phyloP scores from a whole-genome alignment of 1,140 invertebrate genomes.

The Chrysomallon squamiferum region DNA sequence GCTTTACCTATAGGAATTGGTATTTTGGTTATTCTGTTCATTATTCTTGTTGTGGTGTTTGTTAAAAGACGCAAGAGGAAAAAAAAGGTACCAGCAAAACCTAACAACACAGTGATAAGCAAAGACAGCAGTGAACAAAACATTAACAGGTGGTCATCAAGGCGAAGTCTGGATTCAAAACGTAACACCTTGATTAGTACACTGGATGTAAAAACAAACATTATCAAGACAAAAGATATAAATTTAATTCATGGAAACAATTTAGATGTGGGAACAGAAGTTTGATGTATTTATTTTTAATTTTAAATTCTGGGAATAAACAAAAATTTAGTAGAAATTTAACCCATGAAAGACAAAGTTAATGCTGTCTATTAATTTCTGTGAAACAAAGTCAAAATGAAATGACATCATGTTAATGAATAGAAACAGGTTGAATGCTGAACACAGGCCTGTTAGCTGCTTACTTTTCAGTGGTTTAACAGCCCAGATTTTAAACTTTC shows the following conservation, averaged over 20 bases:
- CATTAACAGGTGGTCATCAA: constrained; percentile 4
- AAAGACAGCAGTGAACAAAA: neutral
- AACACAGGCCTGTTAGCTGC: too few relatives aligned
- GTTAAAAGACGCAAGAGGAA: constrained; percentile 14
- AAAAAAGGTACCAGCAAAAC: constrained; percentile 2
- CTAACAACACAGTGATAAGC: constrained; percentile 11
- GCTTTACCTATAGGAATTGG: neutral
- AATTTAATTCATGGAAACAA: constrained; percentile 15
- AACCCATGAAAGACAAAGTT: too few relatives aligned
- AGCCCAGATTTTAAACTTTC: too few relatives aligned
- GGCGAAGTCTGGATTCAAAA: constrained; percentile 16
- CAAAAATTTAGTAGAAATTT: too few relatives aligned
- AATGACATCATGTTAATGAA: too few relatives aligned
- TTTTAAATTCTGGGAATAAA: too few relatives aligned
- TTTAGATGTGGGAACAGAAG: constrained; percentile 39
- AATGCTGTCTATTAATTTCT: too few relatives aligned
- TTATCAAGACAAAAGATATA: constrained; percentile 22
- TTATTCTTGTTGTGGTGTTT: constrained; percentile 9
- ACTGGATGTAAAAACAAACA: constrained; percentile 17
- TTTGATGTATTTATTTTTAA: constrained; percentile 29
- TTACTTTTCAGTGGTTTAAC: too few relatives aligned
- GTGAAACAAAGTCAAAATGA: too few relatives aligned
- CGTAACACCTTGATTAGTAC: constrained; percentile 22
- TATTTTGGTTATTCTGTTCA: constrained; percentile 1
- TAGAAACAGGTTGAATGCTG: too few relatives aligned